Base-by-base conservation (phyloP, 2,888 invertebrate species). In the Boloria selene region DNA sequence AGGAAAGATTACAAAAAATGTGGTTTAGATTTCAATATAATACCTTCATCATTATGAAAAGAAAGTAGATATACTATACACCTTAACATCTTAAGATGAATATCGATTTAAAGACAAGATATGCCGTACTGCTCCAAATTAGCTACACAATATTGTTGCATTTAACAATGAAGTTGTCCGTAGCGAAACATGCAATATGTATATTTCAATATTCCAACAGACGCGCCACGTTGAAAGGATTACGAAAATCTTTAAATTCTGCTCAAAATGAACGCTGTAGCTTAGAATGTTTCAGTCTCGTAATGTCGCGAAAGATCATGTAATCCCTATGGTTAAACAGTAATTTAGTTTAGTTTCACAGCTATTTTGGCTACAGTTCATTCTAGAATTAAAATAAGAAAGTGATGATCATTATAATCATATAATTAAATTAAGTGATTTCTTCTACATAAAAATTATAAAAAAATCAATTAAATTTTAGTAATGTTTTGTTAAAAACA, bases 161-260 rank as follows among this genome's bases (percentile, higher is more conserved):
- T 7, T 13, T 54, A 47, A 42, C 18, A 22, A 60, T 18, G 31
- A 60, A 50, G 53, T 53, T 16, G 10, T 10, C 38, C 18, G 49
- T 62, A 47, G 31, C 17, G 47, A 47, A 38, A 50, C 22, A 42
- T 45, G 38, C 55, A 63, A 50, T 55, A 50, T 55, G 47, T 62
- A 52, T 62, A 50, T 56, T 56, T 56, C 26, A 63, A 56, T 56
- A 56, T 63, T 63, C 50, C n/a, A 47, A 22, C 45, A 38, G 42
- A 42, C 44, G n/a, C 18, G 22, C 50, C 13, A 45, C 47, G 16
- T 38, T 53, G 38, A 63, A 38, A 55, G 55, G 45, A 62, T 62
- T 55, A 53, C 31, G 49, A 10, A 18, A n/a, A 62, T 62, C 49
- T 62, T 62, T 53, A 49, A 55, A 62, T 38, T 54, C 61, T 14